Percentiles rank a stretch among this genome's conserved stretches.
These are phyloP conservation scores for Oscheius myriophilus DNA, from an alignment of 2,888 invertebrate genomes.

Conservation along the genomic window DNA sequence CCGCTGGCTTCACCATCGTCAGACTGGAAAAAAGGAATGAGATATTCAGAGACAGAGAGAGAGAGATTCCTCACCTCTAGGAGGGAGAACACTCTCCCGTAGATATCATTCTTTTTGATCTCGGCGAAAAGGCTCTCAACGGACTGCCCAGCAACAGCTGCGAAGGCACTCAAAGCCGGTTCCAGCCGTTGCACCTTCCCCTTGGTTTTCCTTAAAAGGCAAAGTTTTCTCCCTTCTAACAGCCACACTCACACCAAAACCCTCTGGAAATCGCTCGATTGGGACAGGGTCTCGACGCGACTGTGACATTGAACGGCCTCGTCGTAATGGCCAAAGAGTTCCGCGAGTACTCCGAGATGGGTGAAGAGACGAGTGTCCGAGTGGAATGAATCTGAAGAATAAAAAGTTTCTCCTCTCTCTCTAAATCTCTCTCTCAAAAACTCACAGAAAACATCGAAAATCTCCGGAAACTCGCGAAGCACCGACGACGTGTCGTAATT, in stretches of 20 bases:
- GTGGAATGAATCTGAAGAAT: background rate
- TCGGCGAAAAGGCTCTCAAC: slow-evolving; percentile 12
- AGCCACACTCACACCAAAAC: slow-evolving; percentile 31
- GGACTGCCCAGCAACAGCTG: background rate
- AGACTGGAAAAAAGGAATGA: background rate
- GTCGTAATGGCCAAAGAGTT: slow-evolving; percentile 47
- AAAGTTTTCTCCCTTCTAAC: background rate
- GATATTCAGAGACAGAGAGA: background rate
- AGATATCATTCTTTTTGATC: slow-evolving; percentile 24
- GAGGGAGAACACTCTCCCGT: slow-evolving; percentile 31
- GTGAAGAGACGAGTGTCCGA: slow-evolving; percentile 18
- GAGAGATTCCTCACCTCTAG: slow-evolving; percentile 25
- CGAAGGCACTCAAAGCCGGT: no score
- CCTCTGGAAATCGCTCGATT: slow-evolving; percentile 16
- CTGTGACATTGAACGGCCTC: slow-evolving; percentile 31
- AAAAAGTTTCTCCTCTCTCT: background rate
- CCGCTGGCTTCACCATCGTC: slow-evolving; percentile 11
- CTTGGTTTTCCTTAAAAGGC: no score
- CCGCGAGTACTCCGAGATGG: slow-evolving; percentile 43
- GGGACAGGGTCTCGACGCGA: background rate
- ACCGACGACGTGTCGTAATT: slow-evolving; percentile 32
- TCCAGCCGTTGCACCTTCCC: no score
- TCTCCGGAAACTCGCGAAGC: slow-evolving; percentile 38
- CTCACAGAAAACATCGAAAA: slow-evolving; percentile 37
- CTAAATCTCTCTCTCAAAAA: no score